phyloP scores from a whole-genome alignment of 64 coral and sea anemone species.

The Stylophora pistillata region DNA sequence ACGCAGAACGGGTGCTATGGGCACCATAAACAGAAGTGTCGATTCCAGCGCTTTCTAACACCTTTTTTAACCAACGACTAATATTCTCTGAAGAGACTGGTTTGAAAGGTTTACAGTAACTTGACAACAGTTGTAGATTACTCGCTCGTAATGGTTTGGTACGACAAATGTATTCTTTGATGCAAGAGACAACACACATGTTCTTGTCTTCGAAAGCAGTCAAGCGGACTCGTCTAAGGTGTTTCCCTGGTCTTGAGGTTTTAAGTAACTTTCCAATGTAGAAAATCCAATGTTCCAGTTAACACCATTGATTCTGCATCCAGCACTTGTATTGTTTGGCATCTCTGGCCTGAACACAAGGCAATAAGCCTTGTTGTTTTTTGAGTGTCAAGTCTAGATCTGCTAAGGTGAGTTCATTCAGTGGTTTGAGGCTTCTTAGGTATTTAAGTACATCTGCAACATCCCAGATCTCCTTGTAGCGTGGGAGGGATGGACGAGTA shows the following conservation, averaged over 20 bases:
- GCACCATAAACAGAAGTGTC: neutral
- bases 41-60: neutral
- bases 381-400: neutral
- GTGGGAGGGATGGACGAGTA: neutral
- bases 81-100: conserved; percentile 20
- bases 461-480: conserved; percentile 29
- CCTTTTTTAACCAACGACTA: conserved; percentile 29
- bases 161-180: conserved; percentile 7
- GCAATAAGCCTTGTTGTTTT: conserved; percentile 22
- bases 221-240: conserved; percentile 33
- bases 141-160: neutral
- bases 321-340: conserved; percentile 58
- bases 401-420: neutral
- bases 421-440: neutral
- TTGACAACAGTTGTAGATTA: neutral
- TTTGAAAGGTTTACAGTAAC: conserved; percentile 10
- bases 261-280: conserved; percentile 39
- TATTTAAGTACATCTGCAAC: neutral
- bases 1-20: conserved; percentile 15
- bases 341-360: conserved; percentile 44
- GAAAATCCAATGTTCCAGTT: conserved; percentile 33
- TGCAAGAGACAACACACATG: conserved; percentile 30
- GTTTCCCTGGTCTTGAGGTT: conserved; percentile 65
- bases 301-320: conserved; percentile 33
- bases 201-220: conserved; percentile 22